Base-by-base conservation (phyloP, 2,797 vertebrate species). In the Tapirus indicus region DNA sequence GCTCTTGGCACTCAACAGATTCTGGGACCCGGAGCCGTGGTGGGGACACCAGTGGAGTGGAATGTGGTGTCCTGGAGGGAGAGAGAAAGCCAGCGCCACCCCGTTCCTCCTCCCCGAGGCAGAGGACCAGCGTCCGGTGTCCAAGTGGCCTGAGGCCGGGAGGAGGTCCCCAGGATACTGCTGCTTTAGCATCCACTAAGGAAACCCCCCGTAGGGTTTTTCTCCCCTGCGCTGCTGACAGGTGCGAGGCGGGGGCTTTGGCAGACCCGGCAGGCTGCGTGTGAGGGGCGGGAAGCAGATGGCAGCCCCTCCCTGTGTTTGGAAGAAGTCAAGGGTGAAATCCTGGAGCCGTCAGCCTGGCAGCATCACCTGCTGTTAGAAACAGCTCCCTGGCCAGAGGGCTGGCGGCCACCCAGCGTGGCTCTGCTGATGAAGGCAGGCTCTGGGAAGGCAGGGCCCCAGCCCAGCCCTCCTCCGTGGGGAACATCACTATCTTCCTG, bases 301-400 rank as follows among this genome's bases (percentile, higher is more conserved):
- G 95, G 96, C 69, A 91, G 82, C 66, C 92, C 92, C 93, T 86
- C 79, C 74, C 77, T 93, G 91, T n/a, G 90, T 88, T 91, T 85
- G 83, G 85, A 91, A 95, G 97, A 97, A 96, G 95, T 96, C 92
- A 85, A 91, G 88, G 88, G 54, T 95, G 83, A 95, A 88, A 90
- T 90, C n/a, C 78, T 93, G 79, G 92, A 95, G 83, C 88, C 20
- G 2, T 56, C 78, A 92, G 95, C 85, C 78, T 88, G 90, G 83
- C 82, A 1, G 0, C 14, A 27, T 77, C 78, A 95, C 95, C 90
- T 96, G 92, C 94, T 96, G 95, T 56, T 84, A 96, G 96, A 93
- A 91, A 79, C 6, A 18, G 56, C 71, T 87, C 72, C 38, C 0
- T 4, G 66, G 87, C 78, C 35, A 35, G 79, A 71, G 83, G 90